Percentiles rank a stretch among this genome's conserved stretches.
These are phyloP conservation scores for Drosophila falleni DNA, from an alignment of 2,888 invertebrate genomes.

Conservation along the genomic window DNA sequence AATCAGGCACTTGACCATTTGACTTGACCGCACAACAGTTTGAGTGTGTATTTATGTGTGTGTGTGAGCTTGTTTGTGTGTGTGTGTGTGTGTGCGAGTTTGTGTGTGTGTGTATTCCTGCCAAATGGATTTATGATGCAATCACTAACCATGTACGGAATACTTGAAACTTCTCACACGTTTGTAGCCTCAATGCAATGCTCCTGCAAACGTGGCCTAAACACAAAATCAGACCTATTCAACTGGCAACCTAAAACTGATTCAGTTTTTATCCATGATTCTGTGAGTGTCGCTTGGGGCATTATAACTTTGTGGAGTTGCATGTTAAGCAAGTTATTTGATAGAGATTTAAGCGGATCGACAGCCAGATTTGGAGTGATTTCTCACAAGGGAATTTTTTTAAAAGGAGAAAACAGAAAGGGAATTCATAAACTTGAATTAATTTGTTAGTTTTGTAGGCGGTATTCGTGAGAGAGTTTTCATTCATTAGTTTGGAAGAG, in stretches of 20 bases:
- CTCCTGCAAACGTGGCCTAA: slow-evolving; percentile 32
- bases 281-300: slow-evolving; percentile 1
- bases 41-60: not conserved
- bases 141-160: slow-evolving; percentile 43
- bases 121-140: slow-evolving; percentile 60
- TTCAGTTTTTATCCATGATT: slow-evolving; percentile 47
- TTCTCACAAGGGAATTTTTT: not conserved
- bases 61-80: slow-evolving; percentile 9
- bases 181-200: slow-evolving; percentile 21
- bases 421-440: not conserved
- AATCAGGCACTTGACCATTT: slow-evolving; percentile 77
- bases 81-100: slow-evolving; percentile 13
- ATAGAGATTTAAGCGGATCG: not conserved
- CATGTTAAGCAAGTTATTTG: slow-evolving; percentile 4
- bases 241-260: slow-evolving; percentile 50
- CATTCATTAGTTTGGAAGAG: too few species aligned
- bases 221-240: slow-evolving; percentile 50
- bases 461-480: too few species aligned
- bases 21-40: slow-evolving; percentile 42
- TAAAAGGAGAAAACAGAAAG: not conserved
- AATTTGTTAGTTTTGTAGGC: not conserved
- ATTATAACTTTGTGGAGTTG: slow-evolving; percentile 4
- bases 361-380: not conserved
- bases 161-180: slow-evolving; percentile 54
- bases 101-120: slow-evolving; percentile 15